Conservation (phyloP, 2,888 invertebrate genomes). For the Eulithis prunata region DNA sequence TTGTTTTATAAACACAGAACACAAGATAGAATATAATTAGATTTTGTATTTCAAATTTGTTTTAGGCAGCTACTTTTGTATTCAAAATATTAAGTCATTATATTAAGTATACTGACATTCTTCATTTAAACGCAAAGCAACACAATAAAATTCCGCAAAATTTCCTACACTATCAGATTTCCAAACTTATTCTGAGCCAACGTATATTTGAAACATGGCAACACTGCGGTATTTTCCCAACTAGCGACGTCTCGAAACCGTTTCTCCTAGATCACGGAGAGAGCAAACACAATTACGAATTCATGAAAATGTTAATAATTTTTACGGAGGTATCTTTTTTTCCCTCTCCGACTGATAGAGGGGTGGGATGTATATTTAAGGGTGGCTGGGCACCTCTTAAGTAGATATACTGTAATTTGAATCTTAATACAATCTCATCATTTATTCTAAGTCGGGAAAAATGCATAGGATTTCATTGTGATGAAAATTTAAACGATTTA, state of each 20-base stretch:
- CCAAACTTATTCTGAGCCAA: too few relatives aligned
- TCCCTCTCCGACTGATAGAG: slow-evolving; percentile 54
- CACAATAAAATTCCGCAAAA: too few relatives aligned
- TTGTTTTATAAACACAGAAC: too few relatives aligned
- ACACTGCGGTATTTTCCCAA: slow-evolving; percentile 52
- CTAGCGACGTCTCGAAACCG: slow-evolving; percentile 48
- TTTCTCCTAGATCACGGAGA: slow-evolving; percentile 53
- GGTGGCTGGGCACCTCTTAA: slow-evolving; percentile 57
- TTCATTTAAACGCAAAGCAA: too few relatives aligned
- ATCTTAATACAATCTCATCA: slow-evolving; percentile 76
- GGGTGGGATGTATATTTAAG: slow-evolving; percentile 66
- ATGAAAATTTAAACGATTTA: slow-evolving; percentile 58
- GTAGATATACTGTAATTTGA: slow-evolving; percentile 75
- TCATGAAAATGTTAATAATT: slow-evolving; percentile 74
- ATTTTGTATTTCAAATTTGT: too few relatives aligned
- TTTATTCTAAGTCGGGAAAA: slow-evolving; percentile 74
- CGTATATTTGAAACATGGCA: slow-evolving; percentile 29
- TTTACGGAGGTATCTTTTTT: slow-evolving; percentile 59
- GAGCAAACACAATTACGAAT: slow-evolving; percentile 66
- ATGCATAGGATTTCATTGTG: slow-evolving; percentile 63
- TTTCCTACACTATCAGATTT: too few relatives aligned
- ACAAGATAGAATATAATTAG: too few relatives aligned
- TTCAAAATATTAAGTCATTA: too few relatives aligned
- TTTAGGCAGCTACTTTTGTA: too few relatives aligned
- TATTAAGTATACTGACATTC: too few relatives aligned